These are phyloP conservation scores for Bombus confusus DNA, from an alignment of 1,140 invertebrate genomes.

Conservation along the genomic window DNA sequence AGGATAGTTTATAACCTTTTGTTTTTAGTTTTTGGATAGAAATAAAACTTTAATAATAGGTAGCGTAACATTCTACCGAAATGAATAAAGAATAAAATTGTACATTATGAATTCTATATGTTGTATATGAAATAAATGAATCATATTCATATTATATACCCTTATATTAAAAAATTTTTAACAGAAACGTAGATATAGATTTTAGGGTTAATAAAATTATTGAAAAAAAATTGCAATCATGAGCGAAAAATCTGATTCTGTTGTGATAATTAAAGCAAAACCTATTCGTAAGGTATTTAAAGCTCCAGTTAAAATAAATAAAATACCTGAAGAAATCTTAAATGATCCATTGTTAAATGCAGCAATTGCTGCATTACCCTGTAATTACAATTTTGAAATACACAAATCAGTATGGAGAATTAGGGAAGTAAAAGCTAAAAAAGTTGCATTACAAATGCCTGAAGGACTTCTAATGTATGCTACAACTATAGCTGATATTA, in stretches of 20 bases:
- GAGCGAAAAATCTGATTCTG: slow-evolving; percentile 55
- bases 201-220: background rate
- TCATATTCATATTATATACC: background rate
- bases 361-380: slow-evolving; percentile 90
- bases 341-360: slow-evolving; percentile 90
- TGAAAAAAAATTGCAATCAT: slow-evolving; percentile 25
- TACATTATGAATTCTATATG: background rate
- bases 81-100: background rate
- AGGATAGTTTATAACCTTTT: background rate
- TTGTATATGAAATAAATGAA: background rate
- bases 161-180: background rate
- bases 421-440: slow-evolving; percentile 89
- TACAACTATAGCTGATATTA: slow-evolving; percentile 96
- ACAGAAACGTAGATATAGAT: background rate
- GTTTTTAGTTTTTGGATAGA: background rate
- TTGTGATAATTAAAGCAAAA: slow-evolving; percentile 89
- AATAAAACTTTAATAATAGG: background rate
- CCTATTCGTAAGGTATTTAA: slow-evolving; percentile 90
- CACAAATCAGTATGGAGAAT: slow-evolving; percentile 99
- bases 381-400: slow-evolving; percentile 99
- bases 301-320: slow-evolving; percentile 87
- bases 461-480: slow-evolving; percentile 97
- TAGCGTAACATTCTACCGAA: background rate
- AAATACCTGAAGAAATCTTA: slow-evolving; percentile 92
- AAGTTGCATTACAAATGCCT: slow-evolving; percentile 98